A percentile compares a stretch with the other conserved stretches of the same genome.
Conservation (phyloP, 1,140 invertebrate species). For the Aphaenogaster ashmeadi region DNA sequence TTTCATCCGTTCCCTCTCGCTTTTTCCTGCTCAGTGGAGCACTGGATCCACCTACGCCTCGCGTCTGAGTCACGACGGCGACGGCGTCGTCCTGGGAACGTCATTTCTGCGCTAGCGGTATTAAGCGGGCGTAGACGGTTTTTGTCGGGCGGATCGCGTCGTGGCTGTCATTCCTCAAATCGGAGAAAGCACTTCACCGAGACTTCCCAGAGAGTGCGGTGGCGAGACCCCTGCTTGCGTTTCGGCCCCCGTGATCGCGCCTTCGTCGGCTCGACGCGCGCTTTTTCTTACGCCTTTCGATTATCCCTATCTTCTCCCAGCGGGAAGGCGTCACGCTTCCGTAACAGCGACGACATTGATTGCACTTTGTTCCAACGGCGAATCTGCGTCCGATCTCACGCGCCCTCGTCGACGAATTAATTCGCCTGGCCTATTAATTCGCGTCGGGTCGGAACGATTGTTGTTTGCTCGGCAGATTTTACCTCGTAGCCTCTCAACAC, state of each 20-base stretch:
- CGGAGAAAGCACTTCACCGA: constrained; percentile 35
- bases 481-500: neutral
- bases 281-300: constrained; percentile 1
- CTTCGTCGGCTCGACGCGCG: neutral
- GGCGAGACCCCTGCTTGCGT: neutral
- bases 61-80: constrained; percentile 39
- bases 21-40: constrained; percentile 32
- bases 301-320: constrained; percentile 11
- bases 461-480: neutral
- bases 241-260: constrained; percentile 23
- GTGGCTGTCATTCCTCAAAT: constrained; percentile 56
- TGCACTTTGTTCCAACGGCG: constrained; percentile 39
- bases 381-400: constrained; percentile 28
- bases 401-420: constrained; percentile 13
- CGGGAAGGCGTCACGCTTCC: constrained; percentile 45
- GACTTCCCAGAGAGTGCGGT: constrained; percentile 42
- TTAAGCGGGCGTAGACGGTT: constrained; percentile 44
- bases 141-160: constrained; percentile 49
- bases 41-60: constrained; percentile 46
- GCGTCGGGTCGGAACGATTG: neutral
- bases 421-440: neutral
- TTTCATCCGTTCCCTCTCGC: constrained; percentile 38
- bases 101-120: constrained; percentile 49
- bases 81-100: constrained; percentile 50
- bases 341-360: constrained; percentile 20